phyloP scores from a whole-genome alignment of 2,113 vertebrate genomes.

The Corythaixoides concolor region DNA sequence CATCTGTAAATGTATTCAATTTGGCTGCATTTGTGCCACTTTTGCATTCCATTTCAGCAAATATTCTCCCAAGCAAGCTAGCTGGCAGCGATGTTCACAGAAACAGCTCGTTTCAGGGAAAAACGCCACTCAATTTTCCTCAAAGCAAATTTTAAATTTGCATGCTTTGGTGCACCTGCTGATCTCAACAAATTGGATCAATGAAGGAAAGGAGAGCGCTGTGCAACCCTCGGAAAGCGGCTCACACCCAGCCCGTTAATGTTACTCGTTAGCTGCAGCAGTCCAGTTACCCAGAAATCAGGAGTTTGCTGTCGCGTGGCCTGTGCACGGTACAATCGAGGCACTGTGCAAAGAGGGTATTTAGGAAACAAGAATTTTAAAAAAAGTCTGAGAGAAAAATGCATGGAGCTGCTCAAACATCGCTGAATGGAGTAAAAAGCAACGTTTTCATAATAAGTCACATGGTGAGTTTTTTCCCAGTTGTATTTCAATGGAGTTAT shows the following conservation, averaged over 20 bases:
- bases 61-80: neutral
- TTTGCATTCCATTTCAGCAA: neutral
- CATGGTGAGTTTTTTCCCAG: neutral
- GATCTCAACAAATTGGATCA: neutral
- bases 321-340: neutral
- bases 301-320: neutral
- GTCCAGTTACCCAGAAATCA: neutral
- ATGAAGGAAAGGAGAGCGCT: neutral
- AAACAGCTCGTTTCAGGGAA: neutral
- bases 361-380: neutral
- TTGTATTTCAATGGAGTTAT: slow-evolving; percentile 25
- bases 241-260: neutral
- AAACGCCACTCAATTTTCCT: neutral
- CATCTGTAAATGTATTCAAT: neutral
- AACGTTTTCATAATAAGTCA: slow-evolving; percentile 15
- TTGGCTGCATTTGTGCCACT: neutral
- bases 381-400: neutral
- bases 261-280: neutral
- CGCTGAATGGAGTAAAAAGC: neutral
- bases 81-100: neutral
- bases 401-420: neutral
- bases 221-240: neutral
- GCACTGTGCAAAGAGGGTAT: neutral
- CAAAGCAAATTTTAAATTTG: neutral
- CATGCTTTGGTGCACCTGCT: slow-evolving; percentile 11